Base-by-base conservation (phyloP, 2,888 invertebrate species). In the Ichneumoninae sp. region DNA sequence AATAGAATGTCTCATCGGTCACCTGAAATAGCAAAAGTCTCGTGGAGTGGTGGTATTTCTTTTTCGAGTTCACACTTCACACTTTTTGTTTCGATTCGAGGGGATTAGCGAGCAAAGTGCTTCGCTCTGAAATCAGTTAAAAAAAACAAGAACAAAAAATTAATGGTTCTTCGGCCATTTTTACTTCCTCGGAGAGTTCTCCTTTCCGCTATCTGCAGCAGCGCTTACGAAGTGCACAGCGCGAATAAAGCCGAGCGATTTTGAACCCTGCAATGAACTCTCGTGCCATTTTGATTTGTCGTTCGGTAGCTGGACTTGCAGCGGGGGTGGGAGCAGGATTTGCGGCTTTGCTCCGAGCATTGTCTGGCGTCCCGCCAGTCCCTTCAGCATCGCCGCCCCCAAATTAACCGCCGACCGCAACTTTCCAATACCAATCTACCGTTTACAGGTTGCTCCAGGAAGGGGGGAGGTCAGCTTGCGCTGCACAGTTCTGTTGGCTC, bases 371-470 rank as follows among this genome's bases (percentile, higher is more conserved):
- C 22, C 40, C 16, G 62, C 33, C 65, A 65, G 36, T 72, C 50
- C 52, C 68, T 44, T 52, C 33, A 33, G 22, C 52, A 62, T 50
- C 47, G 16, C 66, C 62, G 75, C 70, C 50, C 70, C 75, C 69
- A 70, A 83, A 71, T 85, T 77, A 83, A 85, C 80, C 74, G 52
- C 82, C 54, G 76, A 83, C 80, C 85, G 62, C 83, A 85, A 80
- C 80, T 80, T 85, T 83, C 85, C 83, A 70, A 78, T 83, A 80
- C 69, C 69, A 80, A 85, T 83, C 69, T 70, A 66, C 50, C 65
- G 70, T 83, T 83, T 57, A 66, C 69, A 65, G 70, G 54, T 72
- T 47, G 26, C 60, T 70, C 54, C 68, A 26, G 36, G 40, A 36
- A 13, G 19, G 66, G 71, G 69, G n/a, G n/a, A 26, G 30, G 33